phyloP scores from a whole-genome alignment of 2,797 vertebrate genomes.

The Oreonectes daqikongensis region DNA sequence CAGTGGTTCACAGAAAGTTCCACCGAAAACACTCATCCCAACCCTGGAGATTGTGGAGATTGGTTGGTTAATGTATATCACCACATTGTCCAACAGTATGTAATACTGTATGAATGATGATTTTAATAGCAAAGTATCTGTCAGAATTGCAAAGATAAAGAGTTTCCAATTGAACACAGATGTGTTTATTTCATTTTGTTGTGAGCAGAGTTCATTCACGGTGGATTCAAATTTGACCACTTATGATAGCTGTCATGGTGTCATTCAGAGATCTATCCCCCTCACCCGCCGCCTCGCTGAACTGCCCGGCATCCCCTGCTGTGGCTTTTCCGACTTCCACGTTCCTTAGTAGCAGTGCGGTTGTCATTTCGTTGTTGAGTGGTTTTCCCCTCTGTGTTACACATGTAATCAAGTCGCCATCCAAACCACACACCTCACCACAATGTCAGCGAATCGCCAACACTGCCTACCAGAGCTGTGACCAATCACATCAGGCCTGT shows the following conservation, averaged over 20 bases:
- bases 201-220: constrained; percentile 26
- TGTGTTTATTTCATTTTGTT: constrained; percentile 50
- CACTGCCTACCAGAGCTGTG: constrained; percentile 50
- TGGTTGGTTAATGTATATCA: constrained; percentile 31
- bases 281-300: constrained; percentile 3
- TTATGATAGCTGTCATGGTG: constrained; percentile 17
- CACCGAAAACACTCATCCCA: constrained; percentile 38
- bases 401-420: constrained; percentile 66
- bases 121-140: constrained; percentile 52
- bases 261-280: constrained; percentile 20
- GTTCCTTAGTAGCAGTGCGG: constrained; percentile 48
- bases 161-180: constrained; percentile 55
- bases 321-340: constrained; percentile 42
- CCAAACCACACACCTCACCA: constrained; percentile 66
- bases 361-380: constrained; percentile 53
- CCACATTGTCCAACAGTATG: constrained; percentile 29
- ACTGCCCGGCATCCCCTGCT: constrained; percentile 27
- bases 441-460: constrained; percentile 64
- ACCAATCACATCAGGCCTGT: constrained; percentile 55
- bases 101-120: constrained; percentile 46
- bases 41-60: constrained; percentile 22
- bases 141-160: constrained; percentile 53
- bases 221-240: constrained; percentile 13
- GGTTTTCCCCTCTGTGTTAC: constrained; percentile 62
- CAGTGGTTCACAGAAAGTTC: constrained; percentile 35